Evolutionary conservation across 2,888 invertebrate genomes (phyloP), one percentile per base, ranked within the genome.

Genomic region (Catocala nupta): DNA sequence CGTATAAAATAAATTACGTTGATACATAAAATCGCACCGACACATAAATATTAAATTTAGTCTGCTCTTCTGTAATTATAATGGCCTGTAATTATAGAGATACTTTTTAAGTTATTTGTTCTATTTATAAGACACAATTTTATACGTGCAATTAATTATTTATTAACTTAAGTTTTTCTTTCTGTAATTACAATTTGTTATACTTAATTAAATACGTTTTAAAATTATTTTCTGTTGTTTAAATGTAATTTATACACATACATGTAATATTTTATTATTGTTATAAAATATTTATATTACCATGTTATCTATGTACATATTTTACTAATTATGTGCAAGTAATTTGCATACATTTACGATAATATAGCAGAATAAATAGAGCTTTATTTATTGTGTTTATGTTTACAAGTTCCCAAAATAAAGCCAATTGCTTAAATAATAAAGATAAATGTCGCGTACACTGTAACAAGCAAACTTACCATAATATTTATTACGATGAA

Each of bases 401-500:
- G 48, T 48, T 50, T n/a, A 16, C 7, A 34, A 55, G 45, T 59
- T 61, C 48, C 50, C 47, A 50, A 25, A 49, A 36, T 53, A 43
- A 61, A 59, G 25, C 56, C 56, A 43, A 47, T 43, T 49, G 11
- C 51, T 44, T 43, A 34, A 5, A 48, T 47, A 58, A 61, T 39
- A 61, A 44, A 52, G 34, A 61, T 51, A 64, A 59, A 72, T 57
- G 39, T 50, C 44, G 16, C 60, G 36, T 50, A 55, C 51, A 53
- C 36, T 47, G 60, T 57, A 72, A 71, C 70, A 69, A 74, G 76
- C 60, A 65, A 72, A 70, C 92, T 92, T 90, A 93, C 92, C 92
- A 89, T 77, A 74, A 88, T 71, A 84, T 84, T 86, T 73, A 88
- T 75, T 68, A 88, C 82, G 81, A 87, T 76, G 82, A 89, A 77